phyloP scores from a whole-genome alignment of 1,140 invertebrate genomes.

The Drosophila pandora region DNA sequence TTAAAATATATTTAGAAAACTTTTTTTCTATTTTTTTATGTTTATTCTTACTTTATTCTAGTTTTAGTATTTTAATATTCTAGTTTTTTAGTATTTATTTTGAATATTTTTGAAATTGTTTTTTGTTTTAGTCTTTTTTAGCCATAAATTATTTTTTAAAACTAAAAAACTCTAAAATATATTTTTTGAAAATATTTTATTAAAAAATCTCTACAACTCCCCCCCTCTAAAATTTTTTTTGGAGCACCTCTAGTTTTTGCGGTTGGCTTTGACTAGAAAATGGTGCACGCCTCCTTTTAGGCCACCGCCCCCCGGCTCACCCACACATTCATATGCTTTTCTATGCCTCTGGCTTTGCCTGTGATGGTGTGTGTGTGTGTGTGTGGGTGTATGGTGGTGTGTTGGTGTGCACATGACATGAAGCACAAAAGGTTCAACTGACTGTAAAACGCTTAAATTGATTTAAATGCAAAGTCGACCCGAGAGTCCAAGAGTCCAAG shows the following conservation, averaged over 20 bases:
- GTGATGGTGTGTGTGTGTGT: constrained; percentile 8
- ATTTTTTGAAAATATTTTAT: too few species aligned
- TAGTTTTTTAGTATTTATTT: neutral
- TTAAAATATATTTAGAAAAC: too few species aligned
- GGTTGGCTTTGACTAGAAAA: constrained; percentile 23
- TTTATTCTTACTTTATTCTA: too few species aligned
- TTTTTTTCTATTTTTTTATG: too few species aligned
- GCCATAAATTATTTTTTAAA: too few species aligned
- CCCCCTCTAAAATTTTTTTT: neutral
- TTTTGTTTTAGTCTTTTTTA: neutral
- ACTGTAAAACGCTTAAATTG: constrained; percentile 81
- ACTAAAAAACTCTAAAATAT: too few species aligned
- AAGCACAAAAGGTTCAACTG: constrained; percentile 77
- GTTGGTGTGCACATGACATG: constrained; percentile 52
- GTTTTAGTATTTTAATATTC: neutral
- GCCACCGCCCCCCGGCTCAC: constrained; percentile 9
- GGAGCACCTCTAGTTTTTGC: constrained; percentile 37
- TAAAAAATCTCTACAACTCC: too few species aligned
- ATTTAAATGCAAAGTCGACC: constrained; percentile 77
- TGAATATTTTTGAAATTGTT: neutral
- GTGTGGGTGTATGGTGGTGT: constrained; percentile 22
- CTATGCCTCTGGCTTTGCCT: constrained; percentile 31
- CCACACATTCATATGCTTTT: constrained; percentile 24
- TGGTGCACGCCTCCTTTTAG: constrained; percentile 8
- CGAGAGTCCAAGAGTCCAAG: constrained; percentile 41